A percentile compares a stretch with the other conserved stretches of the same genome.
phyloP scores from a whole-genome alignment of 2,113 vertebrate species.

The Orientallactaga bullata region DNA sequence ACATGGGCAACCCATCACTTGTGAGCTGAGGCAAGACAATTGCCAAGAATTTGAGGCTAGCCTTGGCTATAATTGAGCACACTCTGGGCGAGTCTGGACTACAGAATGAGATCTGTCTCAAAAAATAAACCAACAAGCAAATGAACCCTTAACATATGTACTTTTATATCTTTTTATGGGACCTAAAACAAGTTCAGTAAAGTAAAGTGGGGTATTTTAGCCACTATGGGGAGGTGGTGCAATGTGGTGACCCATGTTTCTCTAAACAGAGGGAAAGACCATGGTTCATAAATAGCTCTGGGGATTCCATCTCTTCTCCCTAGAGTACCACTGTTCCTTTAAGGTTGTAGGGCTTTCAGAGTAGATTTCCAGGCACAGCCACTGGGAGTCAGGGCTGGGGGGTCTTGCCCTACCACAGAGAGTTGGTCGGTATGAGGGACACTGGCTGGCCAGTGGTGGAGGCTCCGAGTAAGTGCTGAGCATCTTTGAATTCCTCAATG shows the following conservation, averaged over 20 bases:
- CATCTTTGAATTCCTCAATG: conserved; percentile 10
- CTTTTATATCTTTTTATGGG: neutral
- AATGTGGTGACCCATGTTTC: neutral
- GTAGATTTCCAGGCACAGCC: neutral
- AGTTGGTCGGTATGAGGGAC: neutral
- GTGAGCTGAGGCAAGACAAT: neutral
- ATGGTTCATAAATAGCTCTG: neutral
- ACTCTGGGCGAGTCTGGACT: neutral
- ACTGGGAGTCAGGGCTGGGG: neutral
- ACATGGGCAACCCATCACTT: neutral
- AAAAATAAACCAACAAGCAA: neutral
- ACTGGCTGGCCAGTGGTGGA: neutral
- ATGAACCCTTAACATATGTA: neutral
- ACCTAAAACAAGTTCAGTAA: conserved; percentile 22
- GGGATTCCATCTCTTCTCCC: neutral
- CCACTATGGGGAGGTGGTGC: neutral
- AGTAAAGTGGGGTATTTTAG: neutral
- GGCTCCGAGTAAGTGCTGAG: neutral
- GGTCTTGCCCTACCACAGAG: neutral
- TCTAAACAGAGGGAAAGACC: neutral
- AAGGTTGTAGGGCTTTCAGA: neutral
- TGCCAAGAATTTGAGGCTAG: neutral
- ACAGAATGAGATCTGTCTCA: neutral
- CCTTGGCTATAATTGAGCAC: neutral
- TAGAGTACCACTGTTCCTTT: neutral